Evolutionary conservation across 2,888 invertebrate species (phyloP).

Genomic region (Polyommatus icarus): DNA sequence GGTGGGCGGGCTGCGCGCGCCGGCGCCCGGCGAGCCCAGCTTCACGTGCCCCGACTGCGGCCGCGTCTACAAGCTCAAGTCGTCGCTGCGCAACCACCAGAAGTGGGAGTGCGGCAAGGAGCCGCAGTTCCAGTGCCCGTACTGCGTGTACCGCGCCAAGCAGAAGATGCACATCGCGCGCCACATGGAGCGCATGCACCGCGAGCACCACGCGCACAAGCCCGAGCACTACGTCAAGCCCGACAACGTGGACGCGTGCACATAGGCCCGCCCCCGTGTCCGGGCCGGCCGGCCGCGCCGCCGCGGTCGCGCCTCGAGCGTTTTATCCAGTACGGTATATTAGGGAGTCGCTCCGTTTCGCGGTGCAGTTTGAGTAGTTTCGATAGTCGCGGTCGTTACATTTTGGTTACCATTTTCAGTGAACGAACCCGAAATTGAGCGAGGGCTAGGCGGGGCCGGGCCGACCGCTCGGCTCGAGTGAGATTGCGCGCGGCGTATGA

Average conservation of each 20-base stretch:
- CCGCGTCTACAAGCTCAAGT: conserved; percentile 91
- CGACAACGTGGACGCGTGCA: conserved; percentile 78
- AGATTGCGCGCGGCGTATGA: conserved; percentile 40
- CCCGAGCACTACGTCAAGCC: conserved; percentile 74
- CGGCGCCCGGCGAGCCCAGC: conserved; percentile 61
- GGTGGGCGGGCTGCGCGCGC: conserved; percentile 78
- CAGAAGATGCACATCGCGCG: conserved; percentile 92
- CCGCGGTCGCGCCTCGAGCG: conserved; percentile 53
- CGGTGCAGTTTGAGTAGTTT: conserved; percentile 53
- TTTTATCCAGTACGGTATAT: conserved; percentile 71
- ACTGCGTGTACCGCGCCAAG: conserved; percentile 91
- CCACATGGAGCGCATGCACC: conserved; percentile 91
- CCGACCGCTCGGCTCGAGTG: conserved; percentile 33
- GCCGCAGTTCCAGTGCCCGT: conserved; percentile 90
- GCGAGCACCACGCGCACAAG: conserved; percentile 79
- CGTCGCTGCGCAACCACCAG: conserved; percentile 90
- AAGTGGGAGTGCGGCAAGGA: conserved; percentile 94
- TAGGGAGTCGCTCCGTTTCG: conserved; percentile 55
- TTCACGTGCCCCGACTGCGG: conserved; percentile 92
- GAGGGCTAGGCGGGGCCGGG: conserved; percentile 15
- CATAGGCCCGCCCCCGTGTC: conserved; percentile 66
- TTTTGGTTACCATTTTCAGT: conserved; percentile 75
- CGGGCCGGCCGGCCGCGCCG: conserved; percentile 45
- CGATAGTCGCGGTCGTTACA: conserved; percentile 52
- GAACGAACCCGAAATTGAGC: conserved; percentile 54